A percentile compares a stretch with the other conserved stretches of the same genome.
Evolutionary conservation across 1,140 invertebrate species (phyloP).

Genomic region (Cotesia vestalis): DNA sequence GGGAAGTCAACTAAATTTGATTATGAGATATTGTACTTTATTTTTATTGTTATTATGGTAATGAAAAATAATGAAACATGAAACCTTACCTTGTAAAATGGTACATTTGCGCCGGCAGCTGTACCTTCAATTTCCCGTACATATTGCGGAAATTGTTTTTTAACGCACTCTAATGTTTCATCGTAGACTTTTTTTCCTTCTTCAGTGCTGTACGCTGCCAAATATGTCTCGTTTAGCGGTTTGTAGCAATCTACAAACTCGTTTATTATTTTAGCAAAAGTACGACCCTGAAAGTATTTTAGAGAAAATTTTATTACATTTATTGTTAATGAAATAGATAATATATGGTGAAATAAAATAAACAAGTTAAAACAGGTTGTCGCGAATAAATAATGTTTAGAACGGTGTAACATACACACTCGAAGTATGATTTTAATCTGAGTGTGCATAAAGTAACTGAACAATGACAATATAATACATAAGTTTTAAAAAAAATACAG

Average conservation of each 20-base stretch:
- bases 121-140: slow-evolving; percentile 83
- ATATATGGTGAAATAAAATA: too few species aligned
- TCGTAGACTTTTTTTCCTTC: slow-evolving; percentile 77
- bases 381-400: too few species aligned
- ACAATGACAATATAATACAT: background rate
- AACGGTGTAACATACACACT: background rate
- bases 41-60: slow-evolving; percentile 21
- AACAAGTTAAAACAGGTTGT: slow-evolving; percentile 26
- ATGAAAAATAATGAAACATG: background rate
- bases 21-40: slow-evolving; percentile 29
- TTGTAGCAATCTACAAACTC: slow-evolving; percentile 71
- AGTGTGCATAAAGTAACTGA: too few species aligned
- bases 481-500: too few species aligned
- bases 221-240: slow-evolving; percentile 73
- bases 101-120: slow-evolving; percentile 82
- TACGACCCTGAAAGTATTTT: slow-evolving; percentile 74
- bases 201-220: slow-evolving; percentile 76
- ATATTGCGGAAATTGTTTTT: slow-evolving; percentile 81
- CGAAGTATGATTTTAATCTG: background rate
- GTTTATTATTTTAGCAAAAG: slow-evolving; percentile 78
- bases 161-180: slow-evolving; percentile 73
- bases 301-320: slow-evolving; percentile 35
- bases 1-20: too few species aligned
- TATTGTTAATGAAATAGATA: slow-evolving; percentile 7
- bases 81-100: slow-evolving; percentile 77